Conservation (phyloP, 2,113 vertebrate species). For the Podocnemis expansa region DNA sequence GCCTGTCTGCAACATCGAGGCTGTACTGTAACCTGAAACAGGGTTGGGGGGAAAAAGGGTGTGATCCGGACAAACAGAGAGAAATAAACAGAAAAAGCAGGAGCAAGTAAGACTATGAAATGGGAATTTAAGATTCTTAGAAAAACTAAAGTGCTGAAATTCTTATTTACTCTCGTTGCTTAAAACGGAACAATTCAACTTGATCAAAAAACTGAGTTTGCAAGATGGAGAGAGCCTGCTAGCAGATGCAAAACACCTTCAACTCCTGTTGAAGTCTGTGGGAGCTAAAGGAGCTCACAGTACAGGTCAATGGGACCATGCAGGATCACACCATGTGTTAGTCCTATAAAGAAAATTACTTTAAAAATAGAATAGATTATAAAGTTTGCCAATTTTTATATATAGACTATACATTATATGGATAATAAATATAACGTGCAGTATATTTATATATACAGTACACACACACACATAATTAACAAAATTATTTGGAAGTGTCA, state of each 20-base stretch:
- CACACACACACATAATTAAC: background rate
- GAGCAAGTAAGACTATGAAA: slow-evolving; percentile 62
- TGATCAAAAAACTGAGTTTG: background rate
- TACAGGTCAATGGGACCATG: background rate
- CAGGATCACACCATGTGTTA: background rate
- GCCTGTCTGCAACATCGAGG: slow-evolving; percentile 97
- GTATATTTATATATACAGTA: background rate
- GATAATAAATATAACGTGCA: background rate
- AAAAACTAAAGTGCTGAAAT: slow-evolving; percentile 9
- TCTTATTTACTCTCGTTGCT: slow-evolving; percentile 12
- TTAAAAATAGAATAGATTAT: background rate
- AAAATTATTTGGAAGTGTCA: background rate
- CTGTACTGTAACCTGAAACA: slow-evolving; percentile 95
- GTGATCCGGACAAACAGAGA: slow-evolving; percentile 54
- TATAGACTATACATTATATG: background rate
- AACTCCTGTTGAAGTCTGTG: background rate
- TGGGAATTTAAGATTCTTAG: slow-evolving; percentile 48
- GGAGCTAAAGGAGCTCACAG: background rate
- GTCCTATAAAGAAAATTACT: background rate
- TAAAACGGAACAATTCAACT: background rate
- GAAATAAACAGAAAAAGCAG: slow-evolving; percentile 66
- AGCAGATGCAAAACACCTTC: background rate
- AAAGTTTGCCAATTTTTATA: background rate
- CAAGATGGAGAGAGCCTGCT: background rate
- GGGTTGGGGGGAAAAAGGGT: slow-evolving; percentile 69